Percentiles rank a stretch among this genome's conserved stretches.
These are phyloP conservation scores for Camponotus floridanus DNA, from an alignment of 1,140 invertebrate genomes.

Conservation along the genomic window DNA sequence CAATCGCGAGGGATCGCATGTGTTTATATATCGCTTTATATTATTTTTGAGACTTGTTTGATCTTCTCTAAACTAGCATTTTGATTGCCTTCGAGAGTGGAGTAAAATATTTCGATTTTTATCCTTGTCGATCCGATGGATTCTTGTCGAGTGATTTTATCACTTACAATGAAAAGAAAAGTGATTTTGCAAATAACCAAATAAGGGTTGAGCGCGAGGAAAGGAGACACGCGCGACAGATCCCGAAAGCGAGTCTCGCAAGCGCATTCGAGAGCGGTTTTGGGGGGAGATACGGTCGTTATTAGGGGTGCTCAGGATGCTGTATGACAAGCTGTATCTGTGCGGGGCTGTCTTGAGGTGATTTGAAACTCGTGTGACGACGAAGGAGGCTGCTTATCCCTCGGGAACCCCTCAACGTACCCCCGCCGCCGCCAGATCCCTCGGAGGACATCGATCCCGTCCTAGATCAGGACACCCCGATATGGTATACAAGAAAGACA, in stretches of 20 bases:
- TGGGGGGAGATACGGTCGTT: slow-evolving; percentile 39
- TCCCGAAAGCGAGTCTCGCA: slow-evolving; percentile 20
- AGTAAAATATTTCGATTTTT: slow-evolving; percentile 25
- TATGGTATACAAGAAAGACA: slow-evolving; percentile 84
- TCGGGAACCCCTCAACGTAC: slow-evolving; percentile 85
- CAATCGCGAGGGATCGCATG: background rate
- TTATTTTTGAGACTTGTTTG: background rate
- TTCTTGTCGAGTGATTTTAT: background rate
- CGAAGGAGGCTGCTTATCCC: slow-evolving; percentile 86
- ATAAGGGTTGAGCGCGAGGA: slow-evolving; percentile 24
- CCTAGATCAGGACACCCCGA: slow-evolving; percentile 86
- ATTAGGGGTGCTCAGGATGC: slow-evolving; percentile 85
- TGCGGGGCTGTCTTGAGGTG: slow-evolving; percentile 85
- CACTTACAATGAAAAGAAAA: background rate
- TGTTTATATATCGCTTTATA: too few relatives aligned
- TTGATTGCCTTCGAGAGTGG: slow-evolving; percentile 7
- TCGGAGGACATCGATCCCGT: slow-evolving; percentile 86
- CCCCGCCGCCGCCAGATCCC: slow-evolving; percentile 85
- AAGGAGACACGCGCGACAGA: background rate
- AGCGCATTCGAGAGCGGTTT: slow-evolving; percentile 6
- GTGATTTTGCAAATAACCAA: background rate
- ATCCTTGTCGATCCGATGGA: background rate
- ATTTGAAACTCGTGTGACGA: slow-evolving; percentile 86
- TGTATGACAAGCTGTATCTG: slow-evolving; percentile 86
- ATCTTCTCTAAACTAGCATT: background rate